Conservation (phyloP, 2,113 vertebrate species). For the Indicator indicator region DNA sequence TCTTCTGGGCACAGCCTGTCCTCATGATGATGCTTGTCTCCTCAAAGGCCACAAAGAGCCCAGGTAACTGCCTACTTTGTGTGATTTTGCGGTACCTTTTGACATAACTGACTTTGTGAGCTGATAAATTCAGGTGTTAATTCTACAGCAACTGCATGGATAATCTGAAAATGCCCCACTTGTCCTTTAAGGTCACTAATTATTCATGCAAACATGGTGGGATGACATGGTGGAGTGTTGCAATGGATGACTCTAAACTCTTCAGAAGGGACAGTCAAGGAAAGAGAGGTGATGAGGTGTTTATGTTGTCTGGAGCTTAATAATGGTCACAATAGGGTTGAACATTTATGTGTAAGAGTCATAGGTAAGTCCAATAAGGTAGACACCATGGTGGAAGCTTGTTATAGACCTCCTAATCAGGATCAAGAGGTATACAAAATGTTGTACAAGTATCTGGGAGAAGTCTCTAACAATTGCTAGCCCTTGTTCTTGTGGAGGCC, state of each 20-base stretch:
- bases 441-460: no score
- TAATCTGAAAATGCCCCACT: background rate
- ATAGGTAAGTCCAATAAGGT: background rate
- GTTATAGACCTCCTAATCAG: no score
- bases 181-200: background rate
- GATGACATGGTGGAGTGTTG: background rate
- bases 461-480: no score
- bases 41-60: background rate
- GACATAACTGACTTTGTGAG: fast-evolving
- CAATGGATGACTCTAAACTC: background rate
- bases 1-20: background rate
- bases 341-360: background rate
- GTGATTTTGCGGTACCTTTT: background rate
- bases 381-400: background rate
- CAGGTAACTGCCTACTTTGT: background rate
- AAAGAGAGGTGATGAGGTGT: background rate
- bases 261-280: background rate
- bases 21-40: background rate
- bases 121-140: background rate
- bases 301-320: background rate
- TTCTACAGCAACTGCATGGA: background rate
- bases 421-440: no score
- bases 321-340: background rate
- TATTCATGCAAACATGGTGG: background rate
- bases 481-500: background rate